These are phyloP conservation scores for Hystrix cristata DNA, from an alignment of 2,113 vertebrate genomes.

Conservation along the genomic window DNA sequence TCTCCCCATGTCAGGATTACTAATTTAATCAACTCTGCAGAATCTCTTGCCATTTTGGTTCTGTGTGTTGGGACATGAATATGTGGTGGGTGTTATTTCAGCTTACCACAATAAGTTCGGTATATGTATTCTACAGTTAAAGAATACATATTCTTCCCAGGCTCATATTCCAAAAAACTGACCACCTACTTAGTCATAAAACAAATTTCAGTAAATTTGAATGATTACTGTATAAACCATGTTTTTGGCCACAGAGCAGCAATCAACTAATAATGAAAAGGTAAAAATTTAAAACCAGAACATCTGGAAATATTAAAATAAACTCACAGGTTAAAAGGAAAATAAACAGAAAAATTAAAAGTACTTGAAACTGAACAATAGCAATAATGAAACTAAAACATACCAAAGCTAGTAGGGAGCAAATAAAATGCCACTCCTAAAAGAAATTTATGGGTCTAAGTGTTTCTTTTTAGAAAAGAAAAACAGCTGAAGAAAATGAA, in stretches of 20 bases:
- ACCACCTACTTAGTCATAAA: not conserved
- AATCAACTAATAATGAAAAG: slow-evolving; percentile 29
- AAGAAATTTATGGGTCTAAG: not conserved
- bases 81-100: not conserved
- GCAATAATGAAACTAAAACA: not conserved
- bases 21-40: not conserved
- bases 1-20: not conserved
- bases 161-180: not conserved
- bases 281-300: not conserved
- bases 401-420: not conserved
- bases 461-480: not conserved
- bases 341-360: slow-evolving; percentile 32
- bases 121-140: not conserved
- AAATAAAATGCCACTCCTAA: not conserved
- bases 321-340: not conserved
- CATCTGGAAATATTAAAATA: not conserved
- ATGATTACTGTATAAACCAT: not conserved
- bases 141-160: not conserved
- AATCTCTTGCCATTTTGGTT: not conserved
- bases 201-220: slow-evolving; percentile 17
- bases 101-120: not conserved
- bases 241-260: not conserved
- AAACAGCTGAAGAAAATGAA: not conserved
- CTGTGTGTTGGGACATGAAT: not conserved
- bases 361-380: slow-evolving; percentile 9